These are phyloP conservation scores for Poeciliopsis gracilis DNA, from an alignment of 2,797 vertebrate species.

Conservation along the genomic window DNA sequence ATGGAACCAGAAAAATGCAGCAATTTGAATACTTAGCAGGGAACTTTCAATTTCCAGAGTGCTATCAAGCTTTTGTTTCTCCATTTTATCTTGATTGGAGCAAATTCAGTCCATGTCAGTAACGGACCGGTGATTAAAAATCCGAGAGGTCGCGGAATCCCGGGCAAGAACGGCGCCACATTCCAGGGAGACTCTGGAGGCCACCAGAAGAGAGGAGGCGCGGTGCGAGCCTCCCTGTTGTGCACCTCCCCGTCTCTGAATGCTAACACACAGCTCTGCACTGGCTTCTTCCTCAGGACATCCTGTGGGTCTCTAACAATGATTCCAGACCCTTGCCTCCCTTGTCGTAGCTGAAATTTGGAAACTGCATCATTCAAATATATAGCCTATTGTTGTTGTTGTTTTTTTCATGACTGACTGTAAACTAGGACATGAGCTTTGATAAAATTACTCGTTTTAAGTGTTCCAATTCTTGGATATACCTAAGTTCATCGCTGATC, in stretches of 20 bases:
- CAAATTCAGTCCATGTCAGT: conserved; percentile 31
- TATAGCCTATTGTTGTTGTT: conserved; percentile 59
- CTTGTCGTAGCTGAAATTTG: conserved; percentile 73
- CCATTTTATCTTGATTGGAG: conserved; percentile 51
- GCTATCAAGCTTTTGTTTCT: conserved; percentile 33
- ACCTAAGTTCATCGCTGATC: not conserved
- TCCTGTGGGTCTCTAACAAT: conserved; percentile 96
- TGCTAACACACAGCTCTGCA: conserved; percentile 60
- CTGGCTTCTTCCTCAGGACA: conserved; percentile 96
- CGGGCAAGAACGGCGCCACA: conserved; percentile 25
- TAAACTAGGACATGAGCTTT: conserved; percentile 38
- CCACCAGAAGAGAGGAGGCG: conserved; percentile 48
- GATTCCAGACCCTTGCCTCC: conserved; percentile 82
- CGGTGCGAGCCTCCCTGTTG: conserved; percentile 57
- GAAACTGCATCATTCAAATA: conserved; percentile 74
- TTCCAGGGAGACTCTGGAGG: conserved; percentile 51
- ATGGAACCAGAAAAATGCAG: conserved; percentile 16
- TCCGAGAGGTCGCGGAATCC: conserved; percentile 41
- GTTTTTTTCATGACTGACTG: conserved; percentile 51
- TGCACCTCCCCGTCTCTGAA: conserved; percentile 69
- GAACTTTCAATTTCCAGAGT: conserved; percentile 12
- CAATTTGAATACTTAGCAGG: not conserved
- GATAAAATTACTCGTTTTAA: conserved; percentile 11
- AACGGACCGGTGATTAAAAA: conserved; percentile 22
- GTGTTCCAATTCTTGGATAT: not conserved